Base-by-base conservation (phyloP, 2,113 vertebrate species). In the Glareola pratincola region DNA sequence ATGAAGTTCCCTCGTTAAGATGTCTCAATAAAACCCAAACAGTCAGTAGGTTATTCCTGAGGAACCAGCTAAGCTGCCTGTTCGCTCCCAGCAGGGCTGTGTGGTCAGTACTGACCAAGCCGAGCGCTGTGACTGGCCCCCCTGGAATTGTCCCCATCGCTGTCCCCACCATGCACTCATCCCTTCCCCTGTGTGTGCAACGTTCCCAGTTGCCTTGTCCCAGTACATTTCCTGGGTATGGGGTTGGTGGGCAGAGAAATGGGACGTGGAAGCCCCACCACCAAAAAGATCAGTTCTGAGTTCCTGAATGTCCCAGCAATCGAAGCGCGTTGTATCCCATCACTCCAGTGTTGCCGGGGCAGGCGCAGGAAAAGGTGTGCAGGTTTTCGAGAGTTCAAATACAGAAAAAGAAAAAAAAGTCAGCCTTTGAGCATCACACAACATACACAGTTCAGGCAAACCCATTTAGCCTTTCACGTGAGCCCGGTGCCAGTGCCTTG, bases 91-190 rank as follows among this genome's bases (percentile, higher is more conserved):
- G 67, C 37, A 34, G 60, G 37, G 36, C 24, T 63, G 54, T 19
- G 16, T 57, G 45, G 34, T 41, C 30, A 9, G 79, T n/a, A 26
- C 34, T 1, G 3, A 24, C 53, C 47, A 30, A 47, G 60, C 72
- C 4, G 0, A 7, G n/a, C 18, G 14, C 39, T 0, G 3, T 14
- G 15, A 16, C 26, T 41, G 50, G 7, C 12, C 47, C 14, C 39
- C 14, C 32, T 39, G 59, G 60, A 32, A 9, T 32, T 57, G 56
- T 80, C 24, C 56, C 80, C 53, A 32, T 39, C 1, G 5, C 53
- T 36, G 20, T 66, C 27, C 64, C 43, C 34, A 20, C 47, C 0
- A 0, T 8, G 17, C 27, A 3, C 26, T 30, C 47, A 9, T 43
- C 45, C 19, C 14, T 12, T 64, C 45, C 4, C 30, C 80, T 13